These are phyloP conservation scores for Catamblyrhynchus diadema DNA, from an alignment of 2,797 vertebrate genomes.

Conservation along the genomic window DNA sequence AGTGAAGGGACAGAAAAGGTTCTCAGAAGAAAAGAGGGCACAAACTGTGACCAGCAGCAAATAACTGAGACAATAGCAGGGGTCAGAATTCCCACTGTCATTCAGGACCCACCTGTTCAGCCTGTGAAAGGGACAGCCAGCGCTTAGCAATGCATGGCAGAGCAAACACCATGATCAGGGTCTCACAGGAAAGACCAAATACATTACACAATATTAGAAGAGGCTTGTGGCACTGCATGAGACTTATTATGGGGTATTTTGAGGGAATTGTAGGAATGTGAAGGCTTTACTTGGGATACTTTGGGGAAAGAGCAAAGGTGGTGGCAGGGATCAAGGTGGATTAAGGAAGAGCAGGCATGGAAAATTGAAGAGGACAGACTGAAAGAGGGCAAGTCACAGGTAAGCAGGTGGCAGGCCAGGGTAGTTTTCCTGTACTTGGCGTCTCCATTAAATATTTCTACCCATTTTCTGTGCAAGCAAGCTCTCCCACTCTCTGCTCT, in stretches of 20 bases:
- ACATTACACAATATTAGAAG: not conserved
- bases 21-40: not conserved
- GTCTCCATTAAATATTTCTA: not conserved
- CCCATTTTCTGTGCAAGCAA: not conserved
- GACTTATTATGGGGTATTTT: not conserved
- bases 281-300: not conserved
- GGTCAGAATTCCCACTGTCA: not conserved
- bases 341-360: not conserved
- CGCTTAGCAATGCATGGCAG: not conserved
- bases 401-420: not conserved
- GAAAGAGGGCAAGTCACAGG: not conserved
- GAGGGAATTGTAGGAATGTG: not conserved
- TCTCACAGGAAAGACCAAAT: not conserved
- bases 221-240: not conserved
- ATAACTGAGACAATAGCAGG: not conserved
- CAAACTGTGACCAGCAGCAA: not conserved
- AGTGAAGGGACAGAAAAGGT: not conserved
- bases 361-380: not conserved
- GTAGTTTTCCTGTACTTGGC: not conserved
- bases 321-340: not conserved
- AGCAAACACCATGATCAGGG: not conserved
- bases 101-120: not conserved
- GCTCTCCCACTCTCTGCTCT: not conserved
- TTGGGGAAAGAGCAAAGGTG: not conserved
- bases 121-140: not conserved